These are phyloP conservation scores for Eupithecia subumbrata DNA, from an alignment of 2,888 invertebrate species.

Conservation along the genomic window DNA sequence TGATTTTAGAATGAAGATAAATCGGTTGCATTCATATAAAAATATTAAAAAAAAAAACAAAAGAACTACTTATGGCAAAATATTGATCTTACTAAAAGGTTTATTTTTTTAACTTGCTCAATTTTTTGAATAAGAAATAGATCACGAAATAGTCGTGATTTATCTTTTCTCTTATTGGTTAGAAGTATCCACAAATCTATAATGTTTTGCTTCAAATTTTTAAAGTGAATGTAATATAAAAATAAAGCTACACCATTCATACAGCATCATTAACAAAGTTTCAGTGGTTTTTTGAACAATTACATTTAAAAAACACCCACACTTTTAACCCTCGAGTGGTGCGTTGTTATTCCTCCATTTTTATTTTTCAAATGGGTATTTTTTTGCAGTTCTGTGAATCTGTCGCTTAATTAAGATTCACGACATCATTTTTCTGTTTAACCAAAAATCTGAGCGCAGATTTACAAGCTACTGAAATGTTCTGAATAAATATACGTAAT, in stretches of 20 bases:
- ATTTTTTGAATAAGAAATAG: neutral
- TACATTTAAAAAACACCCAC: neutral
- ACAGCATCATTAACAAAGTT: neutral
- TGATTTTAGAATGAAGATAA: neutral
- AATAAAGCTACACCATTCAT: neutral
- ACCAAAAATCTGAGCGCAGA: neutral
- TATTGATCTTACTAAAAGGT: neutral
- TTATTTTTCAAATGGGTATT: neutral
- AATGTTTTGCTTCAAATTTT: neutral
- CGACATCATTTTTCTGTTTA: neutral
- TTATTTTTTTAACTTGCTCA: neutral
- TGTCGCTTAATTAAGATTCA: slow-evolving; percentile 13
- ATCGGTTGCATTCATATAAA: neutral
- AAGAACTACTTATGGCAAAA: neutral
- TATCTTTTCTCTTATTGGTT: neutral
- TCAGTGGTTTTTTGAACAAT: neutral
- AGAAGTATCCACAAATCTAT: neutral
- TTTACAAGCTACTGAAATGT: slow-evolving; percentile 2
- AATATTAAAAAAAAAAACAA: neutral
- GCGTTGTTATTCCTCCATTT: neutral
- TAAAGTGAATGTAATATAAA: neutral
- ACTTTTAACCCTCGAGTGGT: neutral
- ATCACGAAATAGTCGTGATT: neutral
- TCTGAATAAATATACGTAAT: neutral
- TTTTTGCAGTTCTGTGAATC: slow-evolving; percentile 5